Conservation (phyloP, 2,888 invertebrate genomes). For the Hypselothyrea guttata region DNA sequence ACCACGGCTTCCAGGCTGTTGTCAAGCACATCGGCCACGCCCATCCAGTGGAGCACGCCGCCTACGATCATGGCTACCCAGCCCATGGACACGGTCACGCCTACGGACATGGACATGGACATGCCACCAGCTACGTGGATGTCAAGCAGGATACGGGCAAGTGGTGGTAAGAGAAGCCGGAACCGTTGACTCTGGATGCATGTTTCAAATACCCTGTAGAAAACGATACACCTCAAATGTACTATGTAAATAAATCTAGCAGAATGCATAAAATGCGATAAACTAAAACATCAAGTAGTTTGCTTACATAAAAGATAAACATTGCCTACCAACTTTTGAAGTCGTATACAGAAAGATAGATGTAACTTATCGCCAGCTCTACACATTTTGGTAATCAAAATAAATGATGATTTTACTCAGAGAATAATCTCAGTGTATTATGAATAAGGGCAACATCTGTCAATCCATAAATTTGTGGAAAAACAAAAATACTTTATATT, state of each 20-base stretch:
- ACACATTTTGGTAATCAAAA: too few relatives aligned
- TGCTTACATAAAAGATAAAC: too few relatives aligned
- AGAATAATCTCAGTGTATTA: too few relatives aligned
- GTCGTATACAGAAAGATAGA: too few relatives aligned
- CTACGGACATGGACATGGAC: slow-evolving; percentile 48
- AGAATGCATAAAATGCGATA: slow-evolving; percentile 22
- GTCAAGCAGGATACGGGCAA: slow-evolving; percentile 67
- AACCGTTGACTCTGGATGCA: background rate
- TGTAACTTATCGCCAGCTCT: too few relatives aligned
- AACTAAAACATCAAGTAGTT: background rate
- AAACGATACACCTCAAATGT: slow-evolving; percentile 1
- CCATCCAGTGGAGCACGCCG: slow-evolving; percentile 61
- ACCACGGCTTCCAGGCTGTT: slow-evolving; percentile 83
- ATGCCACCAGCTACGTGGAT: slow-evolving; percentile 74
- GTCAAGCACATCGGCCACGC: slow-evolving; percentile 83
- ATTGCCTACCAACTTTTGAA: too few relatives aligned
- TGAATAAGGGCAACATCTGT: too few relatives aligned
- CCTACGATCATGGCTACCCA: slow-evolving; percentile 28
- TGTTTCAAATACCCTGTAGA: slow-evolving; percentile 13
- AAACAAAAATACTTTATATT: too few relatives aligned
- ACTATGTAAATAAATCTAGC: slow-evolving; percentile 27
- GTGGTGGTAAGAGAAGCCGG: slow-evolving; percentile 34
- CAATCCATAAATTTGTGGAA: too few relatives aligned
- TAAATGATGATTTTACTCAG: too few relatives aligned
- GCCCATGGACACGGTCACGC: slow-evolving; percentile 44